A percentile compares a stretch with the other conserved stretches of the same genome.
phyloP scores from a whole-genome alignment of 1,140 invertebrate species.

The Sipha flava region DNA sequence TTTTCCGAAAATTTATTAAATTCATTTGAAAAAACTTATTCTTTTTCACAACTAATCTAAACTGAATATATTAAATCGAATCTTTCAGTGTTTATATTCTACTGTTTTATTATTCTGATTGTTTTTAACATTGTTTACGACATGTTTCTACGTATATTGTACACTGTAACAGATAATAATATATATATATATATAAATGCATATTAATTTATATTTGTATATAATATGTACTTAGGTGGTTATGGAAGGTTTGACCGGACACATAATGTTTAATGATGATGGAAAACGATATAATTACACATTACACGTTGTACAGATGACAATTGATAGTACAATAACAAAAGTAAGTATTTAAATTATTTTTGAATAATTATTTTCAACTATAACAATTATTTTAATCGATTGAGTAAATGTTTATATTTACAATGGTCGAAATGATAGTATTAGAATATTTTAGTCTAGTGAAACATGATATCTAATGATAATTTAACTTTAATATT shows the following conservation, averaged over 20 bases:
- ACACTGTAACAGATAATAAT: no score
- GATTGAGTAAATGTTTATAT: no score
- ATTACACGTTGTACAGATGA: conserved; percentile 88
- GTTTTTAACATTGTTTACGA: no score
- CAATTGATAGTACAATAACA: conserved; percentile 70
- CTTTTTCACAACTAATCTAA: not conserved
- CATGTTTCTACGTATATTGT: no score
- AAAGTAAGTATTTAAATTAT: conserved; percentile 52
- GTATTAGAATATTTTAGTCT: no score
- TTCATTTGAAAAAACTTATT: not conserved
- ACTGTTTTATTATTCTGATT: not conserved
- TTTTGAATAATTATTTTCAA: not conserved
- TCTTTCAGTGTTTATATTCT: not conserved
- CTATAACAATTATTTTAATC: no score
- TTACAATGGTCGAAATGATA: no score
- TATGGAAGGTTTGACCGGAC: conserved; percentile 81
- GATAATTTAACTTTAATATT: no score
- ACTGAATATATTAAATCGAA: not conserved
- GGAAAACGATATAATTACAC: conserved; percentile 82
- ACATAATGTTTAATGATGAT: conserved; percentile 77
- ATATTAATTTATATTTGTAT: not conserved
- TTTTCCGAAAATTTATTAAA: not conserved
- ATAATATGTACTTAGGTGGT: no score
- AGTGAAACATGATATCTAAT: no score
- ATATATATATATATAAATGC: not conserved